Conservation (phyloP, 2,113 vertebrate genomes). For the Sitta europaea region DNA sequence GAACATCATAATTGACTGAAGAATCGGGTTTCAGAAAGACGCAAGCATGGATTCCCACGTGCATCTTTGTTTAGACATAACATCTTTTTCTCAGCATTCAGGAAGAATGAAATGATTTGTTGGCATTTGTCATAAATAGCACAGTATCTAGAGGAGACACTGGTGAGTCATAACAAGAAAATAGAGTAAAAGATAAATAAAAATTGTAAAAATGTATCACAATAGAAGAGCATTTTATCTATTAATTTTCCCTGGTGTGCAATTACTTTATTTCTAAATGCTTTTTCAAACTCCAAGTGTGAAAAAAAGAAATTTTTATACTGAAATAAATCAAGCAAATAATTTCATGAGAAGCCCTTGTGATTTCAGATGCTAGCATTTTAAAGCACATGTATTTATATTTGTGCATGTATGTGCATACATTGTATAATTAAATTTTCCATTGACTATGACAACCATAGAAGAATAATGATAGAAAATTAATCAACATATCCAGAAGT, state of each 20-base stretch:
- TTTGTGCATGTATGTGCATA: slow-evolving; percentile 67
- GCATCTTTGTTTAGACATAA: slow-evolving; percentile 62
- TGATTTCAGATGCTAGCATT: slow-evolving; percentile 47
- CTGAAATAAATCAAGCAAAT: slow-evolving; percentile 57
- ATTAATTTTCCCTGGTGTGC: background rate
- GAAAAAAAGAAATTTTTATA: background rate
- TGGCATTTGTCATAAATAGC: slow-evolving; percentile 65
- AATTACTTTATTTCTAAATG: slow-evolving; percentile 28
- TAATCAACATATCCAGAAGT: slow-evolving; percentile 71
- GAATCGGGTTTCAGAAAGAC: slow-evolving; percentile 24
- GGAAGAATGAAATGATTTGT: slow-evolving; percentile 62
- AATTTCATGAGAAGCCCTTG: slow-evolving; percentile 45
- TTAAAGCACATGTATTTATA: slow-evolving; percentile 58
- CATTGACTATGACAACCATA: slow-evolving; percentile 41
- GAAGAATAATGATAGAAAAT: slow-evolving; percentile 70
- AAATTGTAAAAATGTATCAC: background rate
- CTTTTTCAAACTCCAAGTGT: slow-evolving; percentile 18
- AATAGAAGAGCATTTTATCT: background rate
- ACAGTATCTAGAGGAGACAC: slow-evolving; percentile 30
- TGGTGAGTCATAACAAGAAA: background rate
- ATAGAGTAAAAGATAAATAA: slow-evolving; percentile 20
- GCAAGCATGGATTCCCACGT: slow-evolving; percentile 57
- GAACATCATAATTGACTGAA: slow-evolving; percentile 6
- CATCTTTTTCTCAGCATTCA: slow-evolving; percentile 47
- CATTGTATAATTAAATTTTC: slow-evolving; percentile 62